phyloP scores from a whole-genome alignment of 2,113 vertebrate genomes.

The Hemiscyllium ocellatum region DNA sequence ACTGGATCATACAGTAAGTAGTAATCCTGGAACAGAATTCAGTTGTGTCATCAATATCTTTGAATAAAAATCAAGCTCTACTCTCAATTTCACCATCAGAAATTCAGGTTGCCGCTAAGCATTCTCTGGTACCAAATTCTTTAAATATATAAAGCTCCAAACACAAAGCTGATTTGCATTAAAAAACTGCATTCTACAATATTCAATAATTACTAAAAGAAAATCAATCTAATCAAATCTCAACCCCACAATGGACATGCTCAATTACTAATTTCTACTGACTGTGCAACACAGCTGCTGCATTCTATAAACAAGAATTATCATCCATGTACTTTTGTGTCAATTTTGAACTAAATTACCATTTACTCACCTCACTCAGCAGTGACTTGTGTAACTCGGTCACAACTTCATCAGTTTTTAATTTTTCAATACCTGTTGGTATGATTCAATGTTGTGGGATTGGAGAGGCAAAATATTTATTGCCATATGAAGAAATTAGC shows the following conservation, averaged over 20 bases:
- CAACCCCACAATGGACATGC: background rate
- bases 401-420: background rate
- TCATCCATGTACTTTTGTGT: background rate
- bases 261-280: background rate
- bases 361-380: background rate
- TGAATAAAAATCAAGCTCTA: background rate
- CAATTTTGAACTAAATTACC: background rate
- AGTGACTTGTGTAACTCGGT: background rate
- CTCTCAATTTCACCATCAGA: no score
- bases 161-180: background rate
- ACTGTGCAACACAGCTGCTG: background rate
- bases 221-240: background rate
- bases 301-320: background rate
- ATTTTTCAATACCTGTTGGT: background rate
- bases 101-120: no score
- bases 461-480: background rate
- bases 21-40: background rate
- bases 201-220: background rate
- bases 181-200: background rate
- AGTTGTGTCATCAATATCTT: no score
- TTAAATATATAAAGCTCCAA: no score
- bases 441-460: background rate
- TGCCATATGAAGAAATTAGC: background rate
- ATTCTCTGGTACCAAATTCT: background rate
- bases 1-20: background rate